Conservation (phyloP, 2,888 invertebrate genomes). For the Acronicta leporina region DNA sequence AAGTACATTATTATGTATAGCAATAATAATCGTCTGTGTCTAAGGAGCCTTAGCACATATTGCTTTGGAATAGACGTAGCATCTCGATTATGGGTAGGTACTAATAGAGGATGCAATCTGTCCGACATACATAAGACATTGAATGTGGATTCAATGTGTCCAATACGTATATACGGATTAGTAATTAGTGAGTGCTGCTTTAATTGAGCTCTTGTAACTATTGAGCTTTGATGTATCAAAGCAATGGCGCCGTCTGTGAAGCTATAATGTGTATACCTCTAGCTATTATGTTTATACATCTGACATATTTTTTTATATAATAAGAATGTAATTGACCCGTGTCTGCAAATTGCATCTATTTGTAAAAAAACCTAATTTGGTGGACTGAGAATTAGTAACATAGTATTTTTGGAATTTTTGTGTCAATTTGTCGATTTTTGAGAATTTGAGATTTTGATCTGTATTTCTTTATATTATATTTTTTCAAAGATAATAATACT, state of each 20-base stretch:
- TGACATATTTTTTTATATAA: too few species aligned
- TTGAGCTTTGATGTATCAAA: slow-evolving; percentile 22
- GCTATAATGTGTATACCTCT: neutral
- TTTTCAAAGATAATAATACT: too few species aligned
- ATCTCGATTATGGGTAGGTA: slow-evolving; percentile 23
- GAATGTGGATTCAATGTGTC: slow-evolving; percentile 22
- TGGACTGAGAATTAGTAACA: too few species aligned
- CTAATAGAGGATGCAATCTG: slow-evolving; percentile 40
- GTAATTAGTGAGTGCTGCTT: slow-evolving; percentile 46
- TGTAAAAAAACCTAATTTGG: too few species aligned
- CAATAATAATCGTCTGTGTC: neutral
- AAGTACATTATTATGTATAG: neutral
- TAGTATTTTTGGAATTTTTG: too few species aligned
- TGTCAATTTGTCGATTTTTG: too few species aligned
- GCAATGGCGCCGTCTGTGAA: neutral
- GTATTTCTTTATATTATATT: too few species aligned
- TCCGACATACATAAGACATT: slow-evolving; percentile 3
- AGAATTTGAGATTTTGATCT: too few species aligned
- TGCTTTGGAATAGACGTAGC: slow-evolving; percentile 6
- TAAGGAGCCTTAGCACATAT: slow-evolving; percentile 7
- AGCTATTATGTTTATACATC: too few species aligned
- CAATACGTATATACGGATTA: slow-evolving; percentile 34
- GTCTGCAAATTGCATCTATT: too few species aligned
- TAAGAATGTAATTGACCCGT: too few species aligned
- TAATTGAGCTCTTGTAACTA: slow-evolving; percentile 31